Evolutionary conservation across 2,113 vertebrate genomes (phyloP).

Genomic region (Anguilla japonica): DNA sequence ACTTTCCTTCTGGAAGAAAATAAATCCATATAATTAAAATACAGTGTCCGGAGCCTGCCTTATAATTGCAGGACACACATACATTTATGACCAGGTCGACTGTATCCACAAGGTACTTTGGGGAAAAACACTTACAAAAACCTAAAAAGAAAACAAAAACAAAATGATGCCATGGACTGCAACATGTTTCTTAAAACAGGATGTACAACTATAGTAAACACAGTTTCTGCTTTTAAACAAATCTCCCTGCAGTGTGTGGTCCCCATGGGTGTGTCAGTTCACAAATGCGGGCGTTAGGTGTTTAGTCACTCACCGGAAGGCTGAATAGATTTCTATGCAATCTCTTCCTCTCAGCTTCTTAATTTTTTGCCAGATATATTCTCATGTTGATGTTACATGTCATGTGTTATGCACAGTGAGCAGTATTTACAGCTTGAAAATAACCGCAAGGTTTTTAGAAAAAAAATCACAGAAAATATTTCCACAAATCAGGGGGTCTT

Average conservation of each 20-base stretch:
- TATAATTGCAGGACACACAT: neutral
- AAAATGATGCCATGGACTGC: conserved; percentile 41
- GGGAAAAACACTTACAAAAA: conserved; percentile 22
- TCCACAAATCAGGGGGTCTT: neutral
- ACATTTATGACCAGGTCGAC: neutral
- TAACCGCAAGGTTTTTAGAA: neutral
- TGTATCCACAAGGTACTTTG: neutral
- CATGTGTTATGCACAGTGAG: neutral
- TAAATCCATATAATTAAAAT: neutral
- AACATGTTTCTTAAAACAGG: conserved; percentile 69
- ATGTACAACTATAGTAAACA: conserved; percentile 70
- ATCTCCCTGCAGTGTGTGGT: conserved; percentile 71
- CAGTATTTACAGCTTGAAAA: neutral
- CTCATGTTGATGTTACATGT: neutral
- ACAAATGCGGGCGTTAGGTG: neutral
- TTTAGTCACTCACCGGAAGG: conserved; percentile 8
- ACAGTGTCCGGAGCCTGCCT: neutral
- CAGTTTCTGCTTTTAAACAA: conserved; percentile 72
- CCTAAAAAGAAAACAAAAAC: conserved; percentile 32
- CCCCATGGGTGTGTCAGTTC: conserved; percentile 29
- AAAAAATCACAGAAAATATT: neutral
- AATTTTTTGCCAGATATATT: neutral
- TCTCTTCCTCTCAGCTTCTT: neutral
- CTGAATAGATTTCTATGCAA: neutral
- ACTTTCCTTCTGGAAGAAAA: neutral